Conservation (phyloP, 2,888 invertebrate genomes). For the Stenurella melanura region DNA sequence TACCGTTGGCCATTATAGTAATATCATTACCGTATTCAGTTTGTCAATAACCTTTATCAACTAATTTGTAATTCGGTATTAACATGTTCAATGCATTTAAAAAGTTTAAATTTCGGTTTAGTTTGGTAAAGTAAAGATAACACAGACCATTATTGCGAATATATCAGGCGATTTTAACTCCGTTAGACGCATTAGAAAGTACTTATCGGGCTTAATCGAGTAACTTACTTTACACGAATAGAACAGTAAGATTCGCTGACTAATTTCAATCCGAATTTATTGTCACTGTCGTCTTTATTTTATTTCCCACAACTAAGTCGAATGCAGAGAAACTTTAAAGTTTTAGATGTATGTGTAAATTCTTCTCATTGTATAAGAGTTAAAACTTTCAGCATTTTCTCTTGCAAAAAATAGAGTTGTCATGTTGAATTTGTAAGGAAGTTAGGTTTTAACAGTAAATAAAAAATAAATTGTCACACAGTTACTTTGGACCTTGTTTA, state of each 20-base stretch:
- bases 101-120: background rate
- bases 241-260: background rate
- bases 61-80: background rate
- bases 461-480: background rate
- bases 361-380: background rate
- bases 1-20: too few species aligned
- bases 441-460: background rate
- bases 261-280: background rate
- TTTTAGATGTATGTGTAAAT: constrained; percentile 4
- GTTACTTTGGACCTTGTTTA: background rate
- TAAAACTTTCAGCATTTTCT: background rate
- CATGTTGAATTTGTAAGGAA: background rate
- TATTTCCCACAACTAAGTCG: background rate
- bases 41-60: too few species aligned
- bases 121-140: background rate
- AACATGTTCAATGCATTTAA: background rate
- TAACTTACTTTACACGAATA: background rate
- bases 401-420: background rate
- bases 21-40: too few species aligned
- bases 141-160: background rate
- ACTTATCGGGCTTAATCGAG: background rate
- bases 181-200: background rate
- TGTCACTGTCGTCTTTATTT: background rate
- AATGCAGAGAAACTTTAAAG: constrained; percentile 1
- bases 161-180: background rate